phyloP scores from a whole-genome alignment of 1,140 invertebrate species.

The Lepeophtheirus salmonis region DNA sequence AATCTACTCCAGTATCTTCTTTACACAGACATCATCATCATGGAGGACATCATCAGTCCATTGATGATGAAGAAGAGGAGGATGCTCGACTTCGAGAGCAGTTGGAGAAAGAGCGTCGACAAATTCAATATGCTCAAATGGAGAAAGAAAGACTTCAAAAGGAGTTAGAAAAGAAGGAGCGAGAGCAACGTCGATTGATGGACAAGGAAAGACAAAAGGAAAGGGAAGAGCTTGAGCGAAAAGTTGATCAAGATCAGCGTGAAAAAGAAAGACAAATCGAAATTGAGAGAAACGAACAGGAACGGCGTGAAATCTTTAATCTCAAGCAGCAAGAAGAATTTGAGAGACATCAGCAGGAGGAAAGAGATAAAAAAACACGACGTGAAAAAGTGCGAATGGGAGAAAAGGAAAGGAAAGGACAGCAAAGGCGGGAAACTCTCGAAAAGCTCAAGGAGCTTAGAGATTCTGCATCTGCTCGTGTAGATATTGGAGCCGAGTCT shows the following conservation, averaged over 20 bases:
- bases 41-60: not conserved
- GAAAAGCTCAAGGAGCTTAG: no score
- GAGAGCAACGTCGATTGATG: not conserved
- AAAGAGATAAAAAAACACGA: not conserved
- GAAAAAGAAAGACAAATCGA: not conserved
- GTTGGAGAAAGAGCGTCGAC: not conserved
- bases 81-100: not conserved
- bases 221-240: not conserved
- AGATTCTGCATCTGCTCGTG: not conserved
- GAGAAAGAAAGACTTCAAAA: not conserved
- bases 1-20: not conserved
- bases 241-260: not conserved
- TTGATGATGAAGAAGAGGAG: not conserved
- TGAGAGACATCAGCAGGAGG: not conserved
- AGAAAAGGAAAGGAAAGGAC: no score
- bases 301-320: not conserved
- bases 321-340: not conserved
- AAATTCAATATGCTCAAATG: not conserved
- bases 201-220: not conserved
- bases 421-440: no score
- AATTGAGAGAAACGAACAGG: not conserved
- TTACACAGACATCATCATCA: not conserved
- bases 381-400: no score
- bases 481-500: not conserved
- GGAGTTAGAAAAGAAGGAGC: not conserved